These are phyloP conservation scores for Listrodromus nycthemerus DNA, from an alignment of 2,888 invertebrate genomes.

Conservation along the genomic window DNA sequence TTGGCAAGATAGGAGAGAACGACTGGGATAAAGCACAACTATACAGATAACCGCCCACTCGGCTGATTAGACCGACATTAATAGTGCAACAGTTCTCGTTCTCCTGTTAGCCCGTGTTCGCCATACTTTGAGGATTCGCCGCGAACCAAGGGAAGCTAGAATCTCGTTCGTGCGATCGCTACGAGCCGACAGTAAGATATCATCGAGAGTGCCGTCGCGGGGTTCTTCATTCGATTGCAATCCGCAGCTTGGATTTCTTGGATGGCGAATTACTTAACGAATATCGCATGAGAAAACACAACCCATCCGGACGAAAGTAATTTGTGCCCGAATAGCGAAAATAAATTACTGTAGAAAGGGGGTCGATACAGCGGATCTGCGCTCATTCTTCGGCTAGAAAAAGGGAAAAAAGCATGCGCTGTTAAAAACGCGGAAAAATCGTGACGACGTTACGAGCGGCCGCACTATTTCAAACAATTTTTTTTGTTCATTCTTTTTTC, in stretches of 20 bases:
- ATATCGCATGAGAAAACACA: background rate
- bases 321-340: constrained; percentile 3
- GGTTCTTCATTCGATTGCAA: constrained; percentile 6
- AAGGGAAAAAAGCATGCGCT: background rate
- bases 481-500: background rate
- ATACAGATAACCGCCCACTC: constrained; percentile 29
- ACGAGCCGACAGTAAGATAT: constrained; percentile 20
- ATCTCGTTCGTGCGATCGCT: constrained; percentile 2
- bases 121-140: background rate
- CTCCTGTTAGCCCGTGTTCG: constrained; percentile 20
- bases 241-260: background rate
- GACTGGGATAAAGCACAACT: constrained; percentile 1
- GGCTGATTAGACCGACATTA: constrained; percentile 33
- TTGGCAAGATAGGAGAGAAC: background rate
- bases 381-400: background rate
- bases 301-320: background rate
- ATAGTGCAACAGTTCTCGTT: constrained; percentile 7
- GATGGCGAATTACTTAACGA: background rate
- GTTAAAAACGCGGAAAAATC: background rate
- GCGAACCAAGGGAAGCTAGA: background rate
- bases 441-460: background rate
- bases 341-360: background rate
- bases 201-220: constrained; percentile 4
- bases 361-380: constrained; percentile 6
- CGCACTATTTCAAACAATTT: constrained; percentile 6